These are phyloP conservation scores for Magallana ariakensis DNA, from an alignment of 1,140 invertebrate species.

Conservation along the genomic window DNA sequence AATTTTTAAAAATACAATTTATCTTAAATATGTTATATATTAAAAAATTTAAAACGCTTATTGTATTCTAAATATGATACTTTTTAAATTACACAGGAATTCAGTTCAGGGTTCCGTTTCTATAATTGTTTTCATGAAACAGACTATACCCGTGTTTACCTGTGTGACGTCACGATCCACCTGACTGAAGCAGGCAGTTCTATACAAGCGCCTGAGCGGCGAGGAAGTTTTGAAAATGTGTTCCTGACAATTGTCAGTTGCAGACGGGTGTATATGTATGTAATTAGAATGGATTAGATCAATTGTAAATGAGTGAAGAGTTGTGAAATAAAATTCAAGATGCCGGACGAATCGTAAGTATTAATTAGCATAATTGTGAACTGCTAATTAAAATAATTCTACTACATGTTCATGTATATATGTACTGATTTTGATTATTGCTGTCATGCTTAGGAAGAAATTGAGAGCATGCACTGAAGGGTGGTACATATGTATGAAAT, in stretches of 20 bases:
- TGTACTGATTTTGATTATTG: background rate
- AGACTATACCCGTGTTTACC: slow-evolving; percentile 32
- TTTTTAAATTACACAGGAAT: too few relatives aligned
- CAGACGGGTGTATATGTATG: too few relatives aligned
- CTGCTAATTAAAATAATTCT: background rate
- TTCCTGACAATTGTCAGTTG: background rate
- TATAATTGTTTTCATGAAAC: background rate
- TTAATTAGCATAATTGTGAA: background rate
- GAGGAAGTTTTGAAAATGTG: background rate
- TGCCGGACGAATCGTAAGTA: slow-evolving; percentile 44
- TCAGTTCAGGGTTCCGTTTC: too few relatives aligned
- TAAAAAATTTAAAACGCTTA: too few relatives aligned
- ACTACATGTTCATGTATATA: too few relatives aligned
- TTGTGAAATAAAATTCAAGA: background rate
- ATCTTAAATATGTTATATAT: too few relatives aligned
- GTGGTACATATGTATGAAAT: too few relatives aligned
- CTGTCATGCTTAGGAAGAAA: background rate
- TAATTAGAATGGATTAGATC: slow-evolving; percentile 12
- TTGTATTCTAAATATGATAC: too few relatives aligned
- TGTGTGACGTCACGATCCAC: slow-evolving; percentile 13
- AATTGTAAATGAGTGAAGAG: background rate
- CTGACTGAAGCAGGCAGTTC: background rate
- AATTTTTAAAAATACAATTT: too few relatives aligned
- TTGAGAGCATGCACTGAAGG: background rate
- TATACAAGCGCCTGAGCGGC: slow-evolving; percentile 2